Conservation (phyloP, 1,140 invertebrate species). For the Drosophila teissieri region DNA sequence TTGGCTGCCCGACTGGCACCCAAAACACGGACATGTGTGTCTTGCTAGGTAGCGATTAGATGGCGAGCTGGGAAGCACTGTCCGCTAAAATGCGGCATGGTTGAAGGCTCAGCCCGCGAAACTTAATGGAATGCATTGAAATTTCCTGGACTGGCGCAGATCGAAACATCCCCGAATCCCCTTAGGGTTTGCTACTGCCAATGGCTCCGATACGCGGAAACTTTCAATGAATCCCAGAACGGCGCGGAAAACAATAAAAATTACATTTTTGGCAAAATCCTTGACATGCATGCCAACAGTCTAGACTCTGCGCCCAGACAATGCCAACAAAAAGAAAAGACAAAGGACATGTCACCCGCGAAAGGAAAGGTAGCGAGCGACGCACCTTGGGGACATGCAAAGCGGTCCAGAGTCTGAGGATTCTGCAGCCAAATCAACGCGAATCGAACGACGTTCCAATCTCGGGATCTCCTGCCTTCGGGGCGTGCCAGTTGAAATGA, state of each 20-base stretch:
- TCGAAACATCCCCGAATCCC: slow-evolving; percentile 9
- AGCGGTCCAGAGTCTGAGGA: slow-evolving; percentile 30
- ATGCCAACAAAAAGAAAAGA: slow-evolving; percentile 45
- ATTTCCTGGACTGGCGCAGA: slow-evolving; percentile 10
- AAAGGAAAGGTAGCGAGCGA: slow-evolving; percentile 16
- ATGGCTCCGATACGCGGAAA: slow-evolving; percentile 7
- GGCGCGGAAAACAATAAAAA: slow-evolving; percentile 65
- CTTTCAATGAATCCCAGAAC: slow-evolving; percentile 42
- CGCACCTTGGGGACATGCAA: slow-evolving; percentile 63
- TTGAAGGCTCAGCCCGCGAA: slow-evolving; percentile 21
- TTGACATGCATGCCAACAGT: slow-evolving; percentile 72
- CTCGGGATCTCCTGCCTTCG: slow-evolving; percentile 48
- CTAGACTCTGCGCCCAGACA: slow-evolving; percentile 69
- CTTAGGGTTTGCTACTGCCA: neutral
- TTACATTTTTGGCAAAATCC: slow-evolving; percentile 62
- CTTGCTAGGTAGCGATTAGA: slow-evolving; percentile 59
- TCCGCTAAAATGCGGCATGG: slow-evolving; percentile 30
- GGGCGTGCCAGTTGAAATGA: slow-evolving; percentile 54
- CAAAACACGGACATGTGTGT: slow-evolving; percentile 44
- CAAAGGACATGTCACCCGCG: neutral
- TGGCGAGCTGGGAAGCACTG: slow-evolving; percentile 26
- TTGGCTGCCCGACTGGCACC: slow-evolving; percentile 7
- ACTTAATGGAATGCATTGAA: slow-evolving; percentile 49
- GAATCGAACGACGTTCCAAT: slow-evolving; percentile 50
- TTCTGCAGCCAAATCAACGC: slow-evolving; percentile 62